These are phyloP conservation scores for Bolinopsis microptera DNA, from an alignment of 37 sponge, comb jelly and placozoan genomes.

Conservation along the genomic window DNA sequence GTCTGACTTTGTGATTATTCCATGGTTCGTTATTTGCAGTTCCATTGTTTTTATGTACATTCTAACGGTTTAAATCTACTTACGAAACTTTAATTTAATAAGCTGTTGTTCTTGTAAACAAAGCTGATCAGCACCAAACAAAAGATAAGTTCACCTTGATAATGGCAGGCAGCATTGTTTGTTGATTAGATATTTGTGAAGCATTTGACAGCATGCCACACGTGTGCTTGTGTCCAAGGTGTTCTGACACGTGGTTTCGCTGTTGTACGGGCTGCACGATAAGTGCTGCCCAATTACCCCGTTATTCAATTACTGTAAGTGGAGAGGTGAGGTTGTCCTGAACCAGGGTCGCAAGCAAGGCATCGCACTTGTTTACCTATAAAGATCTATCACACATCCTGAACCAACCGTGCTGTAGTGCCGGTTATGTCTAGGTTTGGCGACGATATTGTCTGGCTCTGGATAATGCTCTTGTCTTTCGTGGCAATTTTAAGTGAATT, in stretches of 20 bases:
- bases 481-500: too few relatives aligned
- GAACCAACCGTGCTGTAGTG: too few relatives aligned
- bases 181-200: background rate
- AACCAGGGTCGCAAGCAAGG: background rate
- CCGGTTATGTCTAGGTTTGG: too few relatives aligned
- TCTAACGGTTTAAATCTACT: background rate
- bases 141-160: background rate
- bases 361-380: background rate
- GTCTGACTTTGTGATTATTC: background rate
- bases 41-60: background rate
- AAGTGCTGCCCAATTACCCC: constrained; percentile 39
- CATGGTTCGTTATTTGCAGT: background rate
- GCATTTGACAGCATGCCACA: background rate
- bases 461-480: too few relatives aligned
- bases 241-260: background rate
- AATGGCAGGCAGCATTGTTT: background rate
- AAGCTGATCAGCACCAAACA: background rate
- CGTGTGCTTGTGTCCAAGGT: background rate
- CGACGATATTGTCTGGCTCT: too few relatives aligned
- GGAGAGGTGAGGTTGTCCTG: background rate
- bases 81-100: background rate
- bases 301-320: constrained; percentile 34
- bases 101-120: background rate
- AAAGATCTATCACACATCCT: background rate
- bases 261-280: constrained; percentile 27